These are phyloP conservation scores for Monarcha castaneiventris DNA, from an alignment of 2,113 vertebrate species.

Conservation along the genomic window DNA sequence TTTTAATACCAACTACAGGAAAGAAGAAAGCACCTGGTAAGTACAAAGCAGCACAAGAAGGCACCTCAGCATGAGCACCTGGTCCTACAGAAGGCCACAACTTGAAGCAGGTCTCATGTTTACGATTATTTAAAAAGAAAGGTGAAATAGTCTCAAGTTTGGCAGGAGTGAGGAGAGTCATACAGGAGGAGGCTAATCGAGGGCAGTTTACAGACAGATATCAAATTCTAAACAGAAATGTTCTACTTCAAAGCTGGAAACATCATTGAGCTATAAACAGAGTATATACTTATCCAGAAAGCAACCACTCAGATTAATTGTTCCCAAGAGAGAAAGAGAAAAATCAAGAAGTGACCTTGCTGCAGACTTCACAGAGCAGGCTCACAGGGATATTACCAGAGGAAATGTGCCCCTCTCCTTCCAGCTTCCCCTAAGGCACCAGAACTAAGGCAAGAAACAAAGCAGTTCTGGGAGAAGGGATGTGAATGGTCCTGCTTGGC, in stretches of 20 bases:
- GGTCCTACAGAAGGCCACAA: neutral
- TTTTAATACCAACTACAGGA: neutral
- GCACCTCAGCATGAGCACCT: neutral
- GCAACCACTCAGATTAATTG: neutral
- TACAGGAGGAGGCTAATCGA: fast-evolving
- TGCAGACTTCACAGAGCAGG: neutral
- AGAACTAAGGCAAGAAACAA: constrained; percentile 1
- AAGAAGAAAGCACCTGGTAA: neutral
- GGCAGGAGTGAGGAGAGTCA: neutral
- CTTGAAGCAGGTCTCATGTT: neutral
- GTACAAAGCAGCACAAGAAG: neutral
- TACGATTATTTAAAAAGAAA: neutral
- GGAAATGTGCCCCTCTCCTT: constrained; percentile 3
- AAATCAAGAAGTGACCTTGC: neutral
- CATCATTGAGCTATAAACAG: neutral
- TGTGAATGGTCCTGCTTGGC: neutral
- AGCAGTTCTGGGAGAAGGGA: neutral
- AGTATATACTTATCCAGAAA: neutral
- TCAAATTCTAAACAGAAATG: neutral
- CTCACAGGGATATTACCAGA: neutral
- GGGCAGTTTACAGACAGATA: neutral
- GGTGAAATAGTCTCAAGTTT: neutral
- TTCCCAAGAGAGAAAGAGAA: neutral
- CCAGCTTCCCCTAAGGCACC: neutral
- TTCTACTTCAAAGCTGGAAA: constrained; percentile 4